These are phyloP conservation scores for Phanerotoma sp. DNA, from an alignment of 2,888 invertebrate species.

Conservation along the genomic window DNA sequence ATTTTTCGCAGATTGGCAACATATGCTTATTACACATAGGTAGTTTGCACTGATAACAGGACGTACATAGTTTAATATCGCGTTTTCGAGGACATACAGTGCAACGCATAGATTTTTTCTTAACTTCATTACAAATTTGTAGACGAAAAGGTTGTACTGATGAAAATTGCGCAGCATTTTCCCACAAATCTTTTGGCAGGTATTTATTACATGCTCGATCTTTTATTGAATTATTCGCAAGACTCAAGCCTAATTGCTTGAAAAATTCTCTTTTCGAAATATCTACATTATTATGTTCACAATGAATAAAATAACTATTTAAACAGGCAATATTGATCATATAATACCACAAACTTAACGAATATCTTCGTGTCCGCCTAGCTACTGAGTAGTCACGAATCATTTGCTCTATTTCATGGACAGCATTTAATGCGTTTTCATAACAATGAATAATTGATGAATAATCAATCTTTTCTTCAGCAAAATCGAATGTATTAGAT, in stretches of 20 bases:
- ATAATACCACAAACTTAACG: neutral
- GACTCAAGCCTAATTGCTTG: neutral
- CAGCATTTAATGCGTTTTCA: neutral
- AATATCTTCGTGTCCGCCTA: neutral
- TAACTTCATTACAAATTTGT: neutral
- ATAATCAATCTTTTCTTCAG: neutral
- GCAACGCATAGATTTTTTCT: neutral
- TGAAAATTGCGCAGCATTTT: slow-evolving; percentile 1
- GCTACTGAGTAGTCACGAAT: neutral
- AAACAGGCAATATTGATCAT: neutral
- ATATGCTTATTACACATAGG: neutral
- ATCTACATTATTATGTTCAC: neutral
- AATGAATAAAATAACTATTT: neutral
- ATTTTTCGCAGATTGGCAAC: neutral
- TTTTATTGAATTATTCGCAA: neutral
- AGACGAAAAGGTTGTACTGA: neutral
- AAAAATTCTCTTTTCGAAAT: neutral
- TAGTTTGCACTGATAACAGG: neutral
- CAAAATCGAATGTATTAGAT: neutral
- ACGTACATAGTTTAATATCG: neutral
- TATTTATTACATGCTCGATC: neutral
- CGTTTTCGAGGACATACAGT: neutral
- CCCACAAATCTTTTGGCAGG: neutral
- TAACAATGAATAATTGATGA: neutral
- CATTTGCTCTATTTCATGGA: neutral